Evolutionary conservation across 2,888 invertebrate species (phyloP).

Genomic region (Danaus chrysippus): DNA sequence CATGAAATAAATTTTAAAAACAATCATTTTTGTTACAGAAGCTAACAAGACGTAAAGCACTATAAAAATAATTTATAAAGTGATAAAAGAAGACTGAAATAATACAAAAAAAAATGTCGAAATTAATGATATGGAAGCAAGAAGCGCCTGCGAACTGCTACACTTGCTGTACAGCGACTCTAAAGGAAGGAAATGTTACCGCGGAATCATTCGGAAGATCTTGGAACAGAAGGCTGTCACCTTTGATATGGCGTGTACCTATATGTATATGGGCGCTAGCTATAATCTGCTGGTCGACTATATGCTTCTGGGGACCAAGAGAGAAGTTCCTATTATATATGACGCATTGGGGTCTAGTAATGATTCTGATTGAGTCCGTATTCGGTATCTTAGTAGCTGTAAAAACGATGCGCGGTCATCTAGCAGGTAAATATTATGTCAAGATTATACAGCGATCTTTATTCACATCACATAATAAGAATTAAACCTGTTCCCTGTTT

Average conservation of each 20-base stretch:
- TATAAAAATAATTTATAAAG: neutral
- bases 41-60: neutral
- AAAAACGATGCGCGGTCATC: conserved; percentile 41
- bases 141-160: conserved; percentile 37
- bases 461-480: no score
- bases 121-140: conserved; percentile 41
- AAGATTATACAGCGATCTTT: neutral
- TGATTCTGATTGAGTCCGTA: conserved; percentile 57
- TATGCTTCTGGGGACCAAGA: conserved; percentile 62
- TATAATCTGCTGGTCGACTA: conserved; percentile 52
- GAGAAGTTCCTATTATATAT: conserved; percentile 75
- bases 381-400: conserved; percentile 61
- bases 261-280: conserved; percentile 59
- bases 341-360: conserved; percentile 76
- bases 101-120: conserved; percentile 29
- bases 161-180: conserved; percentile 51
- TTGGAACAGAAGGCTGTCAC: conserved; percentile 50
- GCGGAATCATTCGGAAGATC: conserved; percentile 54
- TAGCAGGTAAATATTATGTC: conserved; percentile 43
- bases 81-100: conserved; percentile 1
- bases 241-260: conserved; percentile 64
- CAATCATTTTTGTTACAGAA: no score
- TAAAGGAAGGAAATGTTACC: conserved; percentile 49
- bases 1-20: no score
- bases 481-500: no score